Percentiles rank a stretch among this genome's conserved stretches.
Conservation (phyloP, 2,797 vertebrate genomes). For the Parauchenoglanis ngamensis region DNA sequence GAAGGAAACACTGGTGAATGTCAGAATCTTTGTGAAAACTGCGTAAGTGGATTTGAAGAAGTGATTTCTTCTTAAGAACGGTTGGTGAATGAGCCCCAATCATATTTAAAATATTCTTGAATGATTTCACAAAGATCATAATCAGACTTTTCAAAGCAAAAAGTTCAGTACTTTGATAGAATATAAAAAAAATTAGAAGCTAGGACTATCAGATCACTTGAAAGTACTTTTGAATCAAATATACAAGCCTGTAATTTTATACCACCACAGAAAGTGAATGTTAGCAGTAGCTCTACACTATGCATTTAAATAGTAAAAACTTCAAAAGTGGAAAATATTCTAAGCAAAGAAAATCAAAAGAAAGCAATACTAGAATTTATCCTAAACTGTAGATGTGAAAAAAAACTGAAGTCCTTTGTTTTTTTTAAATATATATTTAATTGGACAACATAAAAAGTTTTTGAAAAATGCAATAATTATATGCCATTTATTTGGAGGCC, state of each 20-base stretch:
- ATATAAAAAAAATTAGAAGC: neutral
- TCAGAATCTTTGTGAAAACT: too few relatives aligned
- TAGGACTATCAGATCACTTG: neutral
- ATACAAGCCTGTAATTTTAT: neutral
- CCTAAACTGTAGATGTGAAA: too few relatives aligned
- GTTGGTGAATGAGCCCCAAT: neutral
- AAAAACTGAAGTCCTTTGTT: neutral
- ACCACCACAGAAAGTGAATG: neutral
- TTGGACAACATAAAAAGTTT: neutral
- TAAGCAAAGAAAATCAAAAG: neutral
- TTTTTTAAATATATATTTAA: neutral
- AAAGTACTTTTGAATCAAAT: neutral
- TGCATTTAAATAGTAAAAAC: neutral
- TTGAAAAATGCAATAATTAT: neutral
- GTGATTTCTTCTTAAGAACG: too few relatives aligned
- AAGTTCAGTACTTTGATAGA: neutral
- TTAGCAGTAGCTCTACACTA: neutral
- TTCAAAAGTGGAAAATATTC: neutral
- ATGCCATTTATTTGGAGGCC: neutral
- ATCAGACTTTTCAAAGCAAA: neutral
- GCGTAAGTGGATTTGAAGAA: too few relatives aligned
- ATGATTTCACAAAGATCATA: neutral
- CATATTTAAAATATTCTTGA: neutral
- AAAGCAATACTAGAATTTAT: neutral
- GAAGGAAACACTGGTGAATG: too few relatives aligned